Evolutionary conservation across 2,888 invertebrate genomes (phyloP).

Genomic region (Caradrina clavipalpis): DNA sequence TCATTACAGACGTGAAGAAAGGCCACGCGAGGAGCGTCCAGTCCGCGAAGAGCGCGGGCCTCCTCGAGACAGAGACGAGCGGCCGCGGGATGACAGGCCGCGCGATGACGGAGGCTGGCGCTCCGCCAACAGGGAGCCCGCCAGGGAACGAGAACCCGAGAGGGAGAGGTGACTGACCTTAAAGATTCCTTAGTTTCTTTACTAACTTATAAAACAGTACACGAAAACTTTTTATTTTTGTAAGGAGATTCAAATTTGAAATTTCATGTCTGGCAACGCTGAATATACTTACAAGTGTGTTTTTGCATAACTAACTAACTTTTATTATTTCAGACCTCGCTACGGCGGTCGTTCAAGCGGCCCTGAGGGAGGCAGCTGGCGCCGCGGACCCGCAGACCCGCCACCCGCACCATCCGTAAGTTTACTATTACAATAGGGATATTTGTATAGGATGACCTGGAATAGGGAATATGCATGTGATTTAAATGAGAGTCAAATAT

Average conservation of each 20-base stretch:
- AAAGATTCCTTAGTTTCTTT: too few species aligned
- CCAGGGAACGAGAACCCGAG: conserved; percentile 66
- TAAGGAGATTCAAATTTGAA: too few species aligned
- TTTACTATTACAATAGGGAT: conserved; percentile 33
- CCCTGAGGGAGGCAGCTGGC: conserved; percentile 82
- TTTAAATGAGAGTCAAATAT: too few species aligned
- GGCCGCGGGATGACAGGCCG: conserved; percentile 64
- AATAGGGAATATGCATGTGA: too few species aligned
- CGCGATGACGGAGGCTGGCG: conserved; percentile 80
- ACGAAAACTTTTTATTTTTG: too few species aligned
- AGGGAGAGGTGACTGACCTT: conserved; percentile 57
- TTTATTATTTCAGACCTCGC: conserved; percentile 71
- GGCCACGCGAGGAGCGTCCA: conserved; percentile 49
- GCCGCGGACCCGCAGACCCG: conserved; percentile 82
- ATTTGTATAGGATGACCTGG: too few species aligned
- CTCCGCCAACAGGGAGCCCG: conserved; percentile 70
- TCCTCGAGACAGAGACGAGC: conserved; percentile 42
- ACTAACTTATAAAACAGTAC: too few species aligned
- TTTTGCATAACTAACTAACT: background rate
- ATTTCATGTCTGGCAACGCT: too few species aligned
- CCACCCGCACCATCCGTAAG: conserved; percentile 78
- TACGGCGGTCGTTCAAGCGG: conserved; percentile 86
- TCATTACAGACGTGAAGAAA: conserved; percentile 29
- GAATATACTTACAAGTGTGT: too few species aligned
- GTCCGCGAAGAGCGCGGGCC: conserved; percentile 55